A percentile compares a stretch with the other conserved stretches of the same genome.
These are phyloP conservation scores for Channa maculata DNA, from an alignment of 2,113 vertebrate genomes.

Conservation along the genomic window DNA sequence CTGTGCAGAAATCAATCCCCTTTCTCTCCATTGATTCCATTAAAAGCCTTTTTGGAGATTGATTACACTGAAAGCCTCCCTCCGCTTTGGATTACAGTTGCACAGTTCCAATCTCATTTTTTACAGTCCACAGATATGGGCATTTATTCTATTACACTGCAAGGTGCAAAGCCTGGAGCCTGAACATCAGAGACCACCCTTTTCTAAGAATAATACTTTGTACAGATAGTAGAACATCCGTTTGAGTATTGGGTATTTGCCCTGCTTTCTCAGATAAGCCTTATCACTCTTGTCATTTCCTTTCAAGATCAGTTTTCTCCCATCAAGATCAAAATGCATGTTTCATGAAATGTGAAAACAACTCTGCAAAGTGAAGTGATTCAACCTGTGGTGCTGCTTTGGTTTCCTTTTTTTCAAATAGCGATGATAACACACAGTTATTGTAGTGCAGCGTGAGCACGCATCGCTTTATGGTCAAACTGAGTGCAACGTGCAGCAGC, in stretches of 20 bases:
- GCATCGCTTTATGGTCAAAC: constrained; percentile 30
- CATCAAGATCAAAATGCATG: constrained; percentile 64
- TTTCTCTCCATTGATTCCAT: constrained; percentile 84
- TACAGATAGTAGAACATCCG: constrained; percentile 67
- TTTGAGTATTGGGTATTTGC: constrained; percentile 59
- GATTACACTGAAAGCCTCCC: constrained; percentile 82
- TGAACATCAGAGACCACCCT: constrained; percentile 65
- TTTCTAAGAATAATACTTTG: constrained; percentile 64
- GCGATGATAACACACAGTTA: constrained; percentile 35
- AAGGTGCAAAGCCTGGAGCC: constrained; percentile 66
- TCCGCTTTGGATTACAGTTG: constrained; percentile 77
- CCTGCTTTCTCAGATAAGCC: constrained; percentile 65
- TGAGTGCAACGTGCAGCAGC: constrained; percentile 12
- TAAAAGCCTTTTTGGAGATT: constrained; percentile 86
- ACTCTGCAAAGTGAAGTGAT: constrained; percentile 18
- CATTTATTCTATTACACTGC: constrained; percentile 77
- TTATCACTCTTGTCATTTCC: constrained; percentile 65
- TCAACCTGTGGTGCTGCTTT: background rate
- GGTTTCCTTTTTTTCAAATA: background rate
- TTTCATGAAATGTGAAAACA: constrained; percentile 50
- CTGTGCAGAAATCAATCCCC: constrained; percentile 80
- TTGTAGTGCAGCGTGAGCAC: background rate
- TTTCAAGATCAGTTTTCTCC: constrained; percentile 61
- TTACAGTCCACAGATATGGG: constrained; percentile 70
- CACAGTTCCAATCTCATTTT: constrained; percentile 73